Evolutionary conservation across 1,140 invertebrate species (phyloP).

Genomic region (Drosophila kohkoa): DNA sequence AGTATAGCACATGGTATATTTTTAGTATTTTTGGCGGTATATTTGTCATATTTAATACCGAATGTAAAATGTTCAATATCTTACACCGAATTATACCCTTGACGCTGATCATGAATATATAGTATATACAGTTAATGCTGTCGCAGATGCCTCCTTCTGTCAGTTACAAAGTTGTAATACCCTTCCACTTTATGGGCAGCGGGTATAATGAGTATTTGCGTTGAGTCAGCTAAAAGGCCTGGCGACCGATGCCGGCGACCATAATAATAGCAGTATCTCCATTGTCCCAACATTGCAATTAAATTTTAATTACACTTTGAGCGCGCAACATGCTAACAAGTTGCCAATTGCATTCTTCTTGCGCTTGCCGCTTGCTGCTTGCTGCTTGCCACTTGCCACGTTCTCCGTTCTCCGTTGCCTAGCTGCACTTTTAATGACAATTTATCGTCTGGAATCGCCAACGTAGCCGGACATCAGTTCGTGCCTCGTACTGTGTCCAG

Average conservation of each 20-base stretch:
- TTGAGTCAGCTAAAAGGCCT: conserved; percentile 1
- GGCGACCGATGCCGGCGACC: background rate
- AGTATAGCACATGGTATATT: no score
- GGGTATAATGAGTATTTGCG: no score
- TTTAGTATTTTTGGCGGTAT: no score
- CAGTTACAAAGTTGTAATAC: no score
- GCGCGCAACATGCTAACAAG: conserved; percentile 69
- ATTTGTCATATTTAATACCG: no score
- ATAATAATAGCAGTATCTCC: conserved; percentile 8
- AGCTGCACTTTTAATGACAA: conserved; percentile 61
- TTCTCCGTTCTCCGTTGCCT: conserved; percentile 1
- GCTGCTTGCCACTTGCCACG: conserved; percentile 20
- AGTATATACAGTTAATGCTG: no score
- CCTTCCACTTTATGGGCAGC: no score
- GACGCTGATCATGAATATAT: no score
- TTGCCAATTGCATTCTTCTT: conserved; percentile 26
- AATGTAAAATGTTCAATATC: no score
- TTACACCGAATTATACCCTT: no score
- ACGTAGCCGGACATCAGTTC: conserved; percentile 13
- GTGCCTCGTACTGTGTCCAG: background rate
- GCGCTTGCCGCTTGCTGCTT: conserved; percentile 14
- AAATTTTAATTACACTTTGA: conserved; percentile 72
- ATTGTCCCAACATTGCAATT: conserved; percentile 47
- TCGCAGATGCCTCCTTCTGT: no score
- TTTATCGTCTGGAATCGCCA: conserved; percentile 55